Evolutionary conservation across 2,113 vertebrate species (phyloP).

Genomic region (Petrocephalus zakoni): DNA sequence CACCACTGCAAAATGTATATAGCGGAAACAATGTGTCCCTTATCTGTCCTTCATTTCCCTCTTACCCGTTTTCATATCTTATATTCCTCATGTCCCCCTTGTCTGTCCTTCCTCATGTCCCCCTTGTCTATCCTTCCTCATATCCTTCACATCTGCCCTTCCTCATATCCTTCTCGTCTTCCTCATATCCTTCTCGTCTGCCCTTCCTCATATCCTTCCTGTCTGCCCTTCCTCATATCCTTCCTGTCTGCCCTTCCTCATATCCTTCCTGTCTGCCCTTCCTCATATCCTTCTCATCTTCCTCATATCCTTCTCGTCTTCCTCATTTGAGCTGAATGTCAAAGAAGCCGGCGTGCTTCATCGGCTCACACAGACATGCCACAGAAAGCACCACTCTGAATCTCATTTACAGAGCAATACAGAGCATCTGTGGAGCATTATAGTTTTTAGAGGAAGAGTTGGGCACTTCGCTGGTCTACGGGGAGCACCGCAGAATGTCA

Average conservation of each 20-base stretch:
- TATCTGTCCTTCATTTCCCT: background rate
- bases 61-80: background rate
- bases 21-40: background rate
- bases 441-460: background rate
- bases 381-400: background rate
- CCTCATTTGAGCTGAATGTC: background rate
- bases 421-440: background rate
- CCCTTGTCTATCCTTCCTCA: background rate
- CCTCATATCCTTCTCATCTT: too few species aligned
- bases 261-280: too few species aligned
- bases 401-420: background rate
- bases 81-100: background rate
- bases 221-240: too few species aligned
- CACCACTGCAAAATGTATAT: background rate
- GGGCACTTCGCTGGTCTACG: background rate
- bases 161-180: background rate
- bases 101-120: background rate
- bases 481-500: background rate
- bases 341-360: background rate
- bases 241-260: too few species aligned
- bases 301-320: too few species aligned
- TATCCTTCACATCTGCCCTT: background rate
- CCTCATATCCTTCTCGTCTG: background rate
- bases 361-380: background rate
- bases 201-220: background rate